These are phyloP conservation scores for Mastigias papua DNA, from an alignment of 30 jellyfish, hydroid and myxozoan species.

Conservation along the genomic window DNA sequence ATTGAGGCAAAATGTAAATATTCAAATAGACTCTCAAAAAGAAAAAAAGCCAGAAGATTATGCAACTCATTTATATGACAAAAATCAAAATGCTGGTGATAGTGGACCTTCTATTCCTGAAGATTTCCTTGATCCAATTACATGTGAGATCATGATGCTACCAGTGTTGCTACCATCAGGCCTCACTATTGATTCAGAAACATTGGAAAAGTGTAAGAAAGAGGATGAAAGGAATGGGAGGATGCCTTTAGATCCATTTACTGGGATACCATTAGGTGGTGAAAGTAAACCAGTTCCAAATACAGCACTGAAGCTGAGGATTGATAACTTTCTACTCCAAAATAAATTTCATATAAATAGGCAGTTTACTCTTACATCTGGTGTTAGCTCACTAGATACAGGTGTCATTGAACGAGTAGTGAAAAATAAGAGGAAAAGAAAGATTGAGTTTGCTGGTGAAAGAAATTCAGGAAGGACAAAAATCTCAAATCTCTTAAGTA, in stretches of 20 bases:
- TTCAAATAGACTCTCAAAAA: neutral
- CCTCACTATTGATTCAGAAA: constrained; percentile 74
- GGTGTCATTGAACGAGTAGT: neutral
- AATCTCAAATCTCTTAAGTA: neutral
- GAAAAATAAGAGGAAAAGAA: neutral
- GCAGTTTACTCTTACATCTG: neutral
- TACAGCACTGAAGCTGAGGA: constrained; percentile 80
- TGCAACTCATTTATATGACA: neutral
- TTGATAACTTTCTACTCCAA: constrained; percentile 63
- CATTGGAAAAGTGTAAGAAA: constrained; percentile 68
- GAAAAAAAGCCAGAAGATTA: neutral
- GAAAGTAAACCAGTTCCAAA: constrained; percentile 77
- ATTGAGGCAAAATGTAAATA: neutral
- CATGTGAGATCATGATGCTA: constrained; percentile 79
- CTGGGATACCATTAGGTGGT: constrained; percentile 82
- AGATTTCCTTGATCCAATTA: constrained; percentile 94
- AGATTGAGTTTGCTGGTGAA: neutral
- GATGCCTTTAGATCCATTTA: constrained; percentile 90
- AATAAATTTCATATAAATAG: neutral
- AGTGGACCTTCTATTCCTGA: neutral
- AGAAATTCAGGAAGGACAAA: neutral
- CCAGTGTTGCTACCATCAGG: constrained; percentile 98
- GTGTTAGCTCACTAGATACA: neutral
- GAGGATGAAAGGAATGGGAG: constrained; percentile 81
- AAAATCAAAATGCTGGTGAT: neutral